These are phyloP conservation scores for Eupithecia tripunctaria DNA, from an alignment of 2,888 invertebrate genomes.

Conservation along the genomic window DNA sequence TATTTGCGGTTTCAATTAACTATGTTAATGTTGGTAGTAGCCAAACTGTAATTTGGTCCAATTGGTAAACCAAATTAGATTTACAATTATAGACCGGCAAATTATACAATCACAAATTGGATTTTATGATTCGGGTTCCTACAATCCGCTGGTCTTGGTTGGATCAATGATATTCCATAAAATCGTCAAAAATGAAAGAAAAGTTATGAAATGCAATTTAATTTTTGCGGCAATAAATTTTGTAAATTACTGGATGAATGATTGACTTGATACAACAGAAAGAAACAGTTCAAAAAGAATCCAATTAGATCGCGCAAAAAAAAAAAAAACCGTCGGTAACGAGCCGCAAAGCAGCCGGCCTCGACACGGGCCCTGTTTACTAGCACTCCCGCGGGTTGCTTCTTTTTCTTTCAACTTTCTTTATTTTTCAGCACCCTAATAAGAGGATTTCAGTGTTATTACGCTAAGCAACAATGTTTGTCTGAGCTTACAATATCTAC, in stretches of 20 bases:
- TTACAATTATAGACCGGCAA: background rate
- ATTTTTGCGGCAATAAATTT: background rate
- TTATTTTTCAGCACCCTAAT: slow-evolving; percentile 59
- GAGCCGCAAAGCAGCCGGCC: slow-evolving; percentile 36
- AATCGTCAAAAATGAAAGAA: background rate
- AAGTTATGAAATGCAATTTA: background rate
- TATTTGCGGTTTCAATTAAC: background rate
- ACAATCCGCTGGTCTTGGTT: background rate
- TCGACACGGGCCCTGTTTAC: slow-evolving; percentile 68
- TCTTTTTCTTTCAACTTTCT: slow-evolving; percentile 63
- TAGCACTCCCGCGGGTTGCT: slow-evolving; percentile 64
- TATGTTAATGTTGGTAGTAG: slow-evolving; percentile 14
- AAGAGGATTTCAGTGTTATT: slow-evolving; percentile 51
- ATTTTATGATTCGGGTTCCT: background rate
- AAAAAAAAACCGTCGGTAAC: slow-evolving; percentile 42
- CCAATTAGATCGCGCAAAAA: slow-evolving; percentile 15
- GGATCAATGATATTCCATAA: background rate
- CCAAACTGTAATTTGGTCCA: background rate
- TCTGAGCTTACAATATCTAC: slow-evolving; percentile 19
- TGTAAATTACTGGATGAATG: background rate
- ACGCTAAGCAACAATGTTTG: slow-evolving; percentile 36
- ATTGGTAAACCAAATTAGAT: slow-evolving; percentile 1
- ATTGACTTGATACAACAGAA: slow-evolving; percentile 2
- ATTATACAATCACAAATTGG: background rate
- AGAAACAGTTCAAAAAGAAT: background rate